Evolutionary conservation across 2,113 vertebrate genomes (phyloP).

Genomic region (Malurus cyaneus): DNA sequence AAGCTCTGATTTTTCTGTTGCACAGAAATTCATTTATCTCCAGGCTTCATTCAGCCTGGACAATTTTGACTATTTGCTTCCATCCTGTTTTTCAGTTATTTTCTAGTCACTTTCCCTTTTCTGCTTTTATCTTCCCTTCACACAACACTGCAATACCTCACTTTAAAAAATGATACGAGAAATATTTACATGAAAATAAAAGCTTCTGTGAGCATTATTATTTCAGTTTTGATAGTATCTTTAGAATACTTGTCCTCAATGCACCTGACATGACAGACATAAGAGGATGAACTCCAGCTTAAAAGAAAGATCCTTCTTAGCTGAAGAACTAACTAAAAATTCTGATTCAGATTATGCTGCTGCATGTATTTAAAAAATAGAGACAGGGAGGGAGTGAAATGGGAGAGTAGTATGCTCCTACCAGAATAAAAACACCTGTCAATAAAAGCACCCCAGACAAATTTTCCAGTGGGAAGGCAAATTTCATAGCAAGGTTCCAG

Average conservation of each 20-base stretch:
- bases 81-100: neutral
- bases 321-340: neutral
- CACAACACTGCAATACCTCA: neutral
- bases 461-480: neutral
- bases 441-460: neutral
- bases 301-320: neutral
- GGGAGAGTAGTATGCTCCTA: neutral
- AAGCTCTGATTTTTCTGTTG: neutral
- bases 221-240: neutral
- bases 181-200: slow-evolving; percentile 20
- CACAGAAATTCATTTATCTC: neutral
- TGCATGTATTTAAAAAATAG: neutral
- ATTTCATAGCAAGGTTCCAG: neutral
- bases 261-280: neutral
- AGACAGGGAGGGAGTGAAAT: neutral
- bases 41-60: neutral
- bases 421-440: neutral
- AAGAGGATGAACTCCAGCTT: neutral
- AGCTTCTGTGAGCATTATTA: neutral
- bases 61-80: neutral
- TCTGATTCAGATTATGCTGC: neutral
- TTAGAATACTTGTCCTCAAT: neutral
- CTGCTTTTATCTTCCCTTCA: neutral
- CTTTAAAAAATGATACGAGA: neutral
- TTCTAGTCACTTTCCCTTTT: neutral